Percentiles rank a stretch among this genome's conserved stretches.
Evolutionary conservation across 2,113 vertebrate genomes (phyloP).

Genomic region (Gallinago undulata): DNA sequence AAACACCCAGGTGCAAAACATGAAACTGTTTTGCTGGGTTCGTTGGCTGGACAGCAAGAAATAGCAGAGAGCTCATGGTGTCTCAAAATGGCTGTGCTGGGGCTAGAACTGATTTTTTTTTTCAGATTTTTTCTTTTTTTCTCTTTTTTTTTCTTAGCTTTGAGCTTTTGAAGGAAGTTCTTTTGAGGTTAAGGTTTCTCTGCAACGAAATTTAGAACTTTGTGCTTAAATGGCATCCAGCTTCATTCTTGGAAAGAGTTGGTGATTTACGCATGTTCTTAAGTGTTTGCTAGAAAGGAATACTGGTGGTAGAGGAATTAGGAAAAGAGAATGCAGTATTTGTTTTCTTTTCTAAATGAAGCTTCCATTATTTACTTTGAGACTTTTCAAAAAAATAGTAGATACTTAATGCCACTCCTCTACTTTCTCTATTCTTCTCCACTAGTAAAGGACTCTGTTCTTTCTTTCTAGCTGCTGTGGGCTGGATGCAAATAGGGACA

Average conservation of each 20-base stretch:
- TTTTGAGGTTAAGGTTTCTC: not conserved
- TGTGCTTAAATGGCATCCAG: not conserved
- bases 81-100: not conserved
- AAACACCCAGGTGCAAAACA: not conserved
- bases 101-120: not conserved
- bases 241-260: not conserved
- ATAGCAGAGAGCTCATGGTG: not conserved
- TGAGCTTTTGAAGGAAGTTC: not conserved
- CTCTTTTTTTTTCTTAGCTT: not conserved
- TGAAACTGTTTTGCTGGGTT: not conserved
- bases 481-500: not conserved
- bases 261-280: not conserved
- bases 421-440: not conserved
- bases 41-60: not conserved
- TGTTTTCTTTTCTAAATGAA: not conserved
- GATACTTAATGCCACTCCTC: not conserved
- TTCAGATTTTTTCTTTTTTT: too few relatives aligned
- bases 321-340: not conserved
- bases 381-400: not conserved
- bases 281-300: not conserved
- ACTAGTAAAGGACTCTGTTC: not conserved
- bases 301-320: not conserved
- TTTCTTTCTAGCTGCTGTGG: not conserved
- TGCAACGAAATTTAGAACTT: not conserved
- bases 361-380: not conserved